Evolutionary conservation across 2,888 invertebrate species (phyloP), one percentile per base, ranked within the genome.

Genomic region (Bhutanitis thaidina): DNA sequence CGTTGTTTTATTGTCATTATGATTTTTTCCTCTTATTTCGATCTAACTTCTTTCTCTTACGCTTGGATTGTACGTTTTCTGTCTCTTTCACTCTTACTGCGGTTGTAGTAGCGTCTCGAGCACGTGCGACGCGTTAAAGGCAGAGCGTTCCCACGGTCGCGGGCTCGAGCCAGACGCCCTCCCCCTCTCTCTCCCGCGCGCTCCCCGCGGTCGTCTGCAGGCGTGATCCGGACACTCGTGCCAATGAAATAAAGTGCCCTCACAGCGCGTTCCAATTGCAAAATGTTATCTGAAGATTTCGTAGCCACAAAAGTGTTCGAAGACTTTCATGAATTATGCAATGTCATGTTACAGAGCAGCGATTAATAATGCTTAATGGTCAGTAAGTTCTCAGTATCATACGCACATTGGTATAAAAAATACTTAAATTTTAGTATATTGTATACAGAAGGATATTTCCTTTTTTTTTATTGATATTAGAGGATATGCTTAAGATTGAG

Each of bases 81-180:
- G 62, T 61, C 73, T 81, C 83, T 68, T 70, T 85, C 64, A 56
- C 58, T 65, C 81, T 72, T 58, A 68, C 60, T 62, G 70, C 61
- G 69, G 71, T 64, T 65, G 69, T 76, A 68, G 79, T 78, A 81
- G 78, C 81, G 77, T 78, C 73, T 76, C 71, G 79, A 85, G 88
- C 89, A 89, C 89, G 89, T 88, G 89, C 88, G 87, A 81, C 81
- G 78, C 79, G 87, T 85, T 88, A 88, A 89, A 87, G 87, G 86
- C 89, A 85, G 80, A 82, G 74, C 88, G 83, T 89, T 89, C 89
- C 88, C 89, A 89, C 89, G 89, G 87, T 88, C 80, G 66, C 67
- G 78, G 74, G 71, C 79, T 78, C 72, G 74, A 74, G 74, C 69
- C 69, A 65, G 68, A 64, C 64, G 63, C 67, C 57, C 57, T 62